Conservation (phyloP, 2,797 vertebrate species). For the Apogon hyalosoma region DNA sequence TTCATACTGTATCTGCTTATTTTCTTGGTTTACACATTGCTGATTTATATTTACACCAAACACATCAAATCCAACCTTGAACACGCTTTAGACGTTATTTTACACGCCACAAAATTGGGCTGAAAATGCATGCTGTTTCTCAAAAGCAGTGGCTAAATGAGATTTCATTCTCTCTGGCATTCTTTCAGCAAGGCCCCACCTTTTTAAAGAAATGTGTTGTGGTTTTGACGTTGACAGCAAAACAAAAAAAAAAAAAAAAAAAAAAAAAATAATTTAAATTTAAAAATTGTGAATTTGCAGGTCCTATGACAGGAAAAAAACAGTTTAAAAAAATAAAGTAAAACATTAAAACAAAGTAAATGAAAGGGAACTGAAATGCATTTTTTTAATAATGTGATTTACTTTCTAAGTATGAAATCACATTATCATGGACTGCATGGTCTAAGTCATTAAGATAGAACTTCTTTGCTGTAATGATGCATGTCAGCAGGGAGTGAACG, state of each 20-base stretch:
- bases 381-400: constrained; percentile 21
- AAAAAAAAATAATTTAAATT: neutral
- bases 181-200: neutral
- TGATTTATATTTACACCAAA: constrained; percentile 48
- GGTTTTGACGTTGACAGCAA: constrained; percentile 1
- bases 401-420: constrained; percentile 14
- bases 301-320: neutral
- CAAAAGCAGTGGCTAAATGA: constrained; percentile 13
- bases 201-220: neutral
- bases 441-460: constrained; percentile 56
- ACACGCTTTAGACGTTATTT: constrained; percentile 17
- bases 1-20: constrained; percentile 54
- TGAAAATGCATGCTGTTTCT: constrained; percentile 15
- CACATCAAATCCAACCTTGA: constrained; percentile 36
- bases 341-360: neutral
- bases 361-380: constrained; percentile 23
- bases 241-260: neutral
- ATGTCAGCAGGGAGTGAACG: constrained; percentile 26
- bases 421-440: constrained; percentile 19
- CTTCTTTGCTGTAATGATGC: constrained; percentile 53
- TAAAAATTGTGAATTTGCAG: neutral
- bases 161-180: neutral
- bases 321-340: neutral
- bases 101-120: constrained; percentile 6
- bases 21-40: constrained; percentile 59